Evolutionary conservation across 2,113 vertebrate species (phyloP).

Genomic region (Trogon melanurus): DNA sequence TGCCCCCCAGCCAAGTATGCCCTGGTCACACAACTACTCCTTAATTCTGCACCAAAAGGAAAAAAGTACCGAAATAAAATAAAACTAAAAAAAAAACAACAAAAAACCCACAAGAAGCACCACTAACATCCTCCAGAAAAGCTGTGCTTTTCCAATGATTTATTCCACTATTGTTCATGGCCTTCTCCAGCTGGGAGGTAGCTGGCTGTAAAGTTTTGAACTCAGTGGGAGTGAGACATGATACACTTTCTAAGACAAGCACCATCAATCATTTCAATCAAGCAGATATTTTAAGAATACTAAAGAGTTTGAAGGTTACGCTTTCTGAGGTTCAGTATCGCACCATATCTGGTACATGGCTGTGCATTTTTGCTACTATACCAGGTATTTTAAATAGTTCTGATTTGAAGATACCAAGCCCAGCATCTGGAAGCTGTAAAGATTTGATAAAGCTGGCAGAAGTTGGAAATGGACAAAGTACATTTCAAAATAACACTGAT

Average conservation of each 20-base stretch:
- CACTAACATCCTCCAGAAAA: background rate
- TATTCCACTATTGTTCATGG: background rate
- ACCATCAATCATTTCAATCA: slow-evolving; percentile 1
- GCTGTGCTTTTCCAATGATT: background rate
- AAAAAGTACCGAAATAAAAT: background rate
- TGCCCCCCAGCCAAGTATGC: background rate
- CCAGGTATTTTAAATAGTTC: background rate
- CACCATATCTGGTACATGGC: background rate
- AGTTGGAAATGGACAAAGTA: background rate
- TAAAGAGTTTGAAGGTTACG: background rate
- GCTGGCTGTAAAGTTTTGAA: slow-evolving; percentile 36
- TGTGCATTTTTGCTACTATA: background rate
- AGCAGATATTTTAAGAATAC: background rate
- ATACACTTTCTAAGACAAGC: slow-evolving; percentile 18
- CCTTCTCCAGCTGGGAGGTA: slow-evolving; percentile 13
- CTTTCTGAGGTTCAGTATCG: background rate
- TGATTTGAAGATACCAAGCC: background rate
- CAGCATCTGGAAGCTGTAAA: background rate
- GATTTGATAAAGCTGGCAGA: background rate
- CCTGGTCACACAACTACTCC: background rate
- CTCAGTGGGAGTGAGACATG: slow-evolving; percentile 19
- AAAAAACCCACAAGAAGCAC: background rate
- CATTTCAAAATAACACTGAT: background rate
- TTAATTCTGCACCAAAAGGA: slow-evolving; percentile 3
- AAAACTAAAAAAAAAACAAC: background rate